Conservation (phyloP, 2,113 vertebrate species). For the Uropsilus gracilis region DNA sequence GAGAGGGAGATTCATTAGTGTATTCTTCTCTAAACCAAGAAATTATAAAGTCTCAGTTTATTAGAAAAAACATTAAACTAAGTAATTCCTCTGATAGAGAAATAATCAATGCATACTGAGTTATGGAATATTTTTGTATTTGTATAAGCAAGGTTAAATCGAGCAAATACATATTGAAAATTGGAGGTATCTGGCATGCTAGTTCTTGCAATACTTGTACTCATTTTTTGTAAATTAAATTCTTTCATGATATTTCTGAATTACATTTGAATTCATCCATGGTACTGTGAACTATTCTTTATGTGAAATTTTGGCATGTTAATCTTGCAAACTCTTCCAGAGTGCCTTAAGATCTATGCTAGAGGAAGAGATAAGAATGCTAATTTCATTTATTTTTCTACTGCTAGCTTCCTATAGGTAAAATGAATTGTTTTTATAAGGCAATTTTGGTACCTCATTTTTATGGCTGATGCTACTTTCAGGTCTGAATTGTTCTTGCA, state of each 20-base stretch:
- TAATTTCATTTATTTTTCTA: constrained; percentile 61
- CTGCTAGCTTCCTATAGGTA: background rate
- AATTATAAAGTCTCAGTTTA: background rate
- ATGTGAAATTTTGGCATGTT: constrained; percentile 44
- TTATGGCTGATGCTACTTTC: constrained; percentile 26
- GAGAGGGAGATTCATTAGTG: background rate
- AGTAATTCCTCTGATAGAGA: background rate
- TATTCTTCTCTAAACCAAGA: background rate
- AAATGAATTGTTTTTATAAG: constrained; percentile 37
- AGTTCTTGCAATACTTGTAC: background rate
- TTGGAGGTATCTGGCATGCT: constrained; percentile 5
- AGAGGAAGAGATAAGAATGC: constrained; percentile 7
- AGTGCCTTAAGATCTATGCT: constrained; percentile 24
- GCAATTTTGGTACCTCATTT: constrained; percentile 46
- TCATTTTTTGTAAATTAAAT: constrained; percentile 48
- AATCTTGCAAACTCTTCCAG: constrained; percentile 36
- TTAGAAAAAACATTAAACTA: background rate
- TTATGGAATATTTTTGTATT: background rate
- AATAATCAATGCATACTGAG: background rate
- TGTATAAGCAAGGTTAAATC: constrained; percentile 17
- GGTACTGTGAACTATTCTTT: constrained; percentile 5
- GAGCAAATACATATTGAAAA: constrained; percentile 33
- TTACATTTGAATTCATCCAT: constrained; percentile 53
- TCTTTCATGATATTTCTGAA: constrained; percentile 52
- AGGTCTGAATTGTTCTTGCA: background rate